Base-by-base conservation (phyloP, 2,888 invertebrate genomes). In the Andrena minutula region DNA sequence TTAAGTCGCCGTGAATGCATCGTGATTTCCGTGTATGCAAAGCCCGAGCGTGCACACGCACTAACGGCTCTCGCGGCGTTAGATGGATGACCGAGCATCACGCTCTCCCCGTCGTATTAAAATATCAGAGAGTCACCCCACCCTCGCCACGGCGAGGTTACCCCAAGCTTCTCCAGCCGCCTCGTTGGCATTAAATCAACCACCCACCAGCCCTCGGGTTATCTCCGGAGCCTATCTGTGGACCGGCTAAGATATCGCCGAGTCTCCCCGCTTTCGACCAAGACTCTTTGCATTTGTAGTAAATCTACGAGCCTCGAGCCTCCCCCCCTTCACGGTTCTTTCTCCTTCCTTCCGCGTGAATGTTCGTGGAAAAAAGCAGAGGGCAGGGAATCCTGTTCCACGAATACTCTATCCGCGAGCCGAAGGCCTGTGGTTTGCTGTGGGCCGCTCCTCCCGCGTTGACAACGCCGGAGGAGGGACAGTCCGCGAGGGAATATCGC, bases 21-120 rank as follows among this genome's bases (percentile, higher is more conserved):
- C 91, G 90, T 92, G 93, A 93, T 94, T 93, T 93, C 92, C 93
- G 92, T 92, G 91, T 93, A 94, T 94, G 94, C 93, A 93, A 94
- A 94, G 92, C 23, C 92, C 90, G 92, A 89, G 88, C 92, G 90
- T 89, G 92, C 89, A 88, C 92, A 93, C 93, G 93, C 92, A 92
- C 91, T 84, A 86, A 79, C 87, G 66, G 68, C 60, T 74, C 84
- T 73, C 80, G 63, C 68, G 72, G 61, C 61, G 70, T 84, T 90
- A 92, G 93, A 94, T 93, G 93, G 93, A 94, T 93, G 93, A 92
- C 91, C 92, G 88, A 91, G 92, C 91, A 93, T 93, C 94, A 94
- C 94, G 94, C 94, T 93, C 93, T 92, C 91, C 89, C 76, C 89
- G 89, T 88, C 89, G 91, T 93, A 93, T 93, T 93, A 93, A 92